phyloP scores from a whole-genome alignment of 2,797 vertebrate genomes.

The Halcyon badia region DNA sequence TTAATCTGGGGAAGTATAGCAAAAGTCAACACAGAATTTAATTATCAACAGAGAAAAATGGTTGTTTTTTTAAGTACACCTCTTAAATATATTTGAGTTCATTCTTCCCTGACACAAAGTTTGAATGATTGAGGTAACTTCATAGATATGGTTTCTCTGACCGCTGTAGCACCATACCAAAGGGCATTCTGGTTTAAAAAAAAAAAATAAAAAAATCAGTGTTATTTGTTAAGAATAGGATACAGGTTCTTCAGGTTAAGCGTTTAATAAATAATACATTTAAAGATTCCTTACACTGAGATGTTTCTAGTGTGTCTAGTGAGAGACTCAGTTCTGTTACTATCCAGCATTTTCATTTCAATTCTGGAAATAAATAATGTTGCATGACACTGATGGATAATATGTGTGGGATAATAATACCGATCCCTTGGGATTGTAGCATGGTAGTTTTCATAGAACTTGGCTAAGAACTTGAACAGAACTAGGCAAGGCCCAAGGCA shows the following conservation, averaged over 20 bases:
- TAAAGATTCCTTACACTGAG: background rate
- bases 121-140: background rate
- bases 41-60: background rate
- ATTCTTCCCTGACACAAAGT: background rate
- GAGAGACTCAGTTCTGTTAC: background rate
- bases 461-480: background rate
- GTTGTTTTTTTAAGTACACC: background rate
- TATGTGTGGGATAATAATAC: background rate
- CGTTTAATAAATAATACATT: background rate
- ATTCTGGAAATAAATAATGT: background rate
- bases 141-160: background rate
- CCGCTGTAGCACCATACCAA: background rate
- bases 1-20: background rate
- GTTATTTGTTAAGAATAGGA: background rate
- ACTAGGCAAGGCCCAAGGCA: background rate
- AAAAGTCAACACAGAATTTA: background rate
- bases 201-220: background rate
- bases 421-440: background rate
- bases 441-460: background rate
- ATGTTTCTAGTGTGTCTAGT: background rate
- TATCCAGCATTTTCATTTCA: background rate
- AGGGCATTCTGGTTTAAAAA: background rate
- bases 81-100: background rate
- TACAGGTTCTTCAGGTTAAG: background rate
- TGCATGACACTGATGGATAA: background rate